A percentile compares a stretch with the other conserved stretches of the same genome.
phyloP scores from a whole-genome alignment of 2,797 vertebrate genomes.

The Phyllotis vaccarum region DNA sequence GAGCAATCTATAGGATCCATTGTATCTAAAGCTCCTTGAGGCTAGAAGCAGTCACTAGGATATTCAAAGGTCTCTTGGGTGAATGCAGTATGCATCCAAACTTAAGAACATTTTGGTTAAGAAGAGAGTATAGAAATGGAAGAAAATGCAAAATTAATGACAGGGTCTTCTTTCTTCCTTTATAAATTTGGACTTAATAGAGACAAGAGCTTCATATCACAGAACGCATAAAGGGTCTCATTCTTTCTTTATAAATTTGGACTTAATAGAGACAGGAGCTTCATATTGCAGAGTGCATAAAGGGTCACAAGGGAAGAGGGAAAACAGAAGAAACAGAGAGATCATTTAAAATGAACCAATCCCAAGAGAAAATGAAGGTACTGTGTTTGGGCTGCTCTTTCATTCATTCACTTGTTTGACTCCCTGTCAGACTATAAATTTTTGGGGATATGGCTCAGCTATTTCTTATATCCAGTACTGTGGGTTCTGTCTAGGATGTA shows the following conservation, averaged over 20 bases:
- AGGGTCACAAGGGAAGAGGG: background rate
- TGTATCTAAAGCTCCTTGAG: background rate
- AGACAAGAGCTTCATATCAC: background rate
- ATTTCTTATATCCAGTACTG: background rate
- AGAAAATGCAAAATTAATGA: background rate
- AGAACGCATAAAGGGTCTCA: background rate
- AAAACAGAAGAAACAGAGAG: background rate
- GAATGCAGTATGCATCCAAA: background rate
- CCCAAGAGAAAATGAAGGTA: slow-evolving; percentile 31
- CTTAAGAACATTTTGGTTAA: slow-evolving; percentile 25
- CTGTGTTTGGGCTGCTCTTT: slow-evolving; percentile 28
- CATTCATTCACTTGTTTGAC: background rate
- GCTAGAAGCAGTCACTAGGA: accelerated
- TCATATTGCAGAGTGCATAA: background rate
- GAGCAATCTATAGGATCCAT: background rate
- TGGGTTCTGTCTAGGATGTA: slow-evolving; percentile 4
- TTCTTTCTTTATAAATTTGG: background rate
- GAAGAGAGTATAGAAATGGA: slow-evolving; percentile 52
- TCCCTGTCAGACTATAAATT: slow-evolving; percentile 35
- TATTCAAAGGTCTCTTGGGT: background rate
- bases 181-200: background rate
- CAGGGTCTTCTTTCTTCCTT: background rate
- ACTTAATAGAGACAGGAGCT: background rate
- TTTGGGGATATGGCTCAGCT: background rate
- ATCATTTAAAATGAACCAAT: background rate